Conservation (phyloP, 1,140 invertebrate species). For the Macrobrachium nipponense region DNA sequence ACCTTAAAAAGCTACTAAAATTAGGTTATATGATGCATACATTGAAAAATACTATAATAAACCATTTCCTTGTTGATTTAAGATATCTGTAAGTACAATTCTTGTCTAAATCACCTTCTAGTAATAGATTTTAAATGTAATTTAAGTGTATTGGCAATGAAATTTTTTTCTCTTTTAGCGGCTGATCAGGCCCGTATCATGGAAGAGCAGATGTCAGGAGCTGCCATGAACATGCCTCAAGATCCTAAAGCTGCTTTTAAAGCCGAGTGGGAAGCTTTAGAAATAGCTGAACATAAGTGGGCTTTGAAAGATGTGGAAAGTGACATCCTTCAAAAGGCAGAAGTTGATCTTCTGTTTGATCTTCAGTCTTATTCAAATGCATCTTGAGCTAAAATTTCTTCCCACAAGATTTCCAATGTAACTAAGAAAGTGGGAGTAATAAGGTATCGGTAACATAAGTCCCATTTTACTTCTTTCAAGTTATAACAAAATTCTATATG, state of each 20-base stretch:
- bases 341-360: conserved; percentile 35
- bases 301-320: conserved; percentile 72
- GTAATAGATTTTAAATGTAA: background rate
- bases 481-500: no score
- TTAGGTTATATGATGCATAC: no score
- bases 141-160: background rate
- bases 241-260: conserved; percentile 99
- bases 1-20: no score
- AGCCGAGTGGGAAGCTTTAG: conserved; percentile 98
- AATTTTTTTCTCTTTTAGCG: conserved; percentile 71
- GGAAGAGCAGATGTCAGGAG: conserved; percentile 98
- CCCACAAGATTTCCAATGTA: background rate
- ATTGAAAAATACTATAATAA: no score
- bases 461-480: no score
- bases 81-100: no score
- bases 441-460: no score
- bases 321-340: conserved; percentile 55
- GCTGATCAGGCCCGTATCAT: conserved; percentile 96
- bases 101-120: background rate
- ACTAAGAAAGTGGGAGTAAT: no score
- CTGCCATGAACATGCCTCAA: conserved; percentile 95
- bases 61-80: no score
- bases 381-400: background rate
- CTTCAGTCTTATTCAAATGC: conserved; percentile 23
- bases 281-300: conserved; percentile 95